Evolutionary conservation across 1,140 invertebrate genomes (phyloP).

Genomic region (Penaeus japonicus): DNA sequence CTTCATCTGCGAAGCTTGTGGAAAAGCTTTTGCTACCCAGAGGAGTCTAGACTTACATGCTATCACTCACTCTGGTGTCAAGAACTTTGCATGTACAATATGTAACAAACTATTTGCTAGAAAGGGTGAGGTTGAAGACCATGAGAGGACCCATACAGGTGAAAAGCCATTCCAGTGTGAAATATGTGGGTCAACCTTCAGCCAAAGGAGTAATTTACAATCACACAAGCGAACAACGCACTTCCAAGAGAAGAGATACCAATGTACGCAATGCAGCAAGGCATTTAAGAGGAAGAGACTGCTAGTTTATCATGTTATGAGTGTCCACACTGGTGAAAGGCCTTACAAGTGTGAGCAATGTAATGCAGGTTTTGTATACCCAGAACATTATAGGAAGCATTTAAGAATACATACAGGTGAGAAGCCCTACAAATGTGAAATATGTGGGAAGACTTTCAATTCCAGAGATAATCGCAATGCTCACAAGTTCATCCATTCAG

Average conservation of each 20-base stretch:
- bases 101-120: constrained; percentile 69
- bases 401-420: constrained; percentile 79
- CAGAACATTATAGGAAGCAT: constrained; percentile 85
- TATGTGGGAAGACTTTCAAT: constrained; percentile 86
- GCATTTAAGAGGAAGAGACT: constrained; percentile 78
- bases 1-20: constrained; percentile 61
- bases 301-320: constrained; percentile 82
- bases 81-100: constrained; percentile 78
- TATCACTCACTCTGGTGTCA: constrained; percentile 65
- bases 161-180: constrained; percentile 69
- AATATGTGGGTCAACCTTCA: constrained; percentile 63
- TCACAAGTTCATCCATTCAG: constrained; percentile 83
- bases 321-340: constrained; percentile 80
- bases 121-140: constrained; percentile 78
- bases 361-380: constrained; percentile 81
- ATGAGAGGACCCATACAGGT: constrained; percentile 78
- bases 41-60: constrained; percentile 57
- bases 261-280: constrained; percentile 70
- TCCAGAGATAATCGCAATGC: constrained; percentile 85
- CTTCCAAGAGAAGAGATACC: constrained; percentile 75
- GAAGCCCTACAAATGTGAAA: constrained; percentile 81
- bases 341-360: constrained; percentile 79
- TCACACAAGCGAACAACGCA: constrained; percentile 79
- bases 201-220: constrained; percentile 59
- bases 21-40: constrained; percentile 57